Percentiles rank a stretch among this genome's conserved stretches.
phyloP scores from a whole-genome alignment of 2,797 vertebrate species.

The Danio aesculapii region DNA sequence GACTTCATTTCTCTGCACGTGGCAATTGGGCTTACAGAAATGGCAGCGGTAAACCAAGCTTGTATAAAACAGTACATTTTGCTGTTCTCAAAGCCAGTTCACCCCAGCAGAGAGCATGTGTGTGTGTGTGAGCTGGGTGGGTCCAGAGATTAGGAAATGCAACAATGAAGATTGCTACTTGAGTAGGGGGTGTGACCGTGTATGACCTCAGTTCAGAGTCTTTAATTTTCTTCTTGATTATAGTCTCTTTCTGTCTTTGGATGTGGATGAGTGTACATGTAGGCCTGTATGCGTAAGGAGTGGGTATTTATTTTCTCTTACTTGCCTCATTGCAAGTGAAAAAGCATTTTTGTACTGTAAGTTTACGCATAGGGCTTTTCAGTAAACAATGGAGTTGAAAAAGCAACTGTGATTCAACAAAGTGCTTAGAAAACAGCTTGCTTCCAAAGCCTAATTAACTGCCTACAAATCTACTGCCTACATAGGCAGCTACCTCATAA shows the following conservation, averaged over 20 bases:
- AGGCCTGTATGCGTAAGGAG: background rate
- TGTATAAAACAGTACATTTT: constrained; percentile 8
- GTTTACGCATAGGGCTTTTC: background rate
- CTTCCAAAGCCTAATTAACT: background rate
- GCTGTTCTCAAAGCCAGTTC: constrained; percentile 6
- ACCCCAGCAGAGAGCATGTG: constrained; percentile 18
- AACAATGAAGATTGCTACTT: constrained; percentile 20
- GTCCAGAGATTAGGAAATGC: constrained; percentile 20
- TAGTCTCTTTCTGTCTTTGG: constrained; percentile 8
- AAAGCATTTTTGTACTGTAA: background rate
- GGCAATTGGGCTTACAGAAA: constrained; percentile 25
- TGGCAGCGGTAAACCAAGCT: constrained; percentile 30
- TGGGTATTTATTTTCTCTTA: background rate
- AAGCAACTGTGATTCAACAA: background rate
- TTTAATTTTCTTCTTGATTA: constrained; percentile 20
- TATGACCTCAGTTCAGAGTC: constrained; percentile 12
- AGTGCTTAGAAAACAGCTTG: background rate
- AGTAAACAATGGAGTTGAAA: background rate
- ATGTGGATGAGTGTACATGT: constrained; percentile 13
- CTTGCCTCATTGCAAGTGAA: background rate
- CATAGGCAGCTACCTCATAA: background rate
- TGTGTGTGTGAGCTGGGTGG: constrained; percentile 8
- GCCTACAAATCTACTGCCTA: background rate
- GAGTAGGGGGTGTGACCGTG: constrained; percentile 23
- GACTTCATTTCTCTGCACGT: constrained; percentile 18